Conservation (phyloP, 2,113 vertebrate species). For the Mastomys coucha region DNA sequence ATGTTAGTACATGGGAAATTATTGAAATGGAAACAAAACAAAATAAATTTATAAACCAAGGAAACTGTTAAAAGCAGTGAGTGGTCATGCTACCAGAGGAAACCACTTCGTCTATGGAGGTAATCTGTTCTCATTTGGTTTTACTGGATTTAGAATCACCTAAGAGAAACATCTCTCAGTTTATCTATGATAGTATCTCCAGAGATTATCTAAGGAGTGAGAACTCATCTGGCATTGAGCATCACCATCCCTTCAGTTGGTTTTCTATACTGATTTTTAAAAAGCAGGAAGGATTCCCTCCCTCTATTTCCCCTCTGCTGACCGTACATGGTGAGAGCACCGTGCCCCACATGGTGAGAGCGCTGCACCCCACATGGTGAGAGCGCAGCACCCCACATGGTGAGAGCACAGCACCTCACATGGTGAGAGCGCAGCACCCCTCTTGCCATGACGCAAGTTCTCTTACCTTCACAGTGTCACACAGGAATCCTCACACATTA, state of each 20-base stretch:
- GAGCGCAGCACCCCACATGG: too few relatives aligned
- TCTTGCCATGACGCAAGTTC: too few relatives aligned
- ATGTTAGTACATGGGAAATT: not conserved
- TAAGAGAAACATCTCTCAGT: too few relatives aligned
- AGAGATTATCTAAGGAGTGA: not conserved
- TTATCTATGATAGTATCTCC: not conserved
- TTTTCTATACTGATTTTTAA: not conserved
- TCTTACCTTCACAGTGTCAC: not conserved
- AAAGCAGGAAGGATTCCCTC: not conserved
- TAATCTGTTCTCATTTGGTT: not conserved
- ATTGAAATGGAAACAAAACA: not conserved
- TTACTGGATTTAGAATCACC: too few relatives aligned
- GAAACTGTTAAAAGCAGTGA: not conserved
- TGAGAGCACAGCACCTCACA: too few relatives aligned
- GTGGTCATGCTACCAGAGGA: not conserved
- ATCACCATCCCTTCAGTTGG: not conserved
- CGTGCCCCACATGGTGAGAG: too few relatives aligned
- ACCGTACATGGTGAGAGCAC: too few relatives aligned
- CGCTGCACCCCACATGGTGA: too few relatives aligned
- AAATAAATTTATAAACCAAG: not conserved
- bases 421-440: too few relatives aligned
- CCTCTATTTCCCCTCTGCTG: not conserved
- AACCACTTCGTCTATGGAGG: too few relatives aligned
- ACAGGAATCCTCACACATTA: too few relatives aligned
- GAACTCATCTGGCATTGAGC: too few relatives aligned